phyloP scores from a whole-genome alignment of 2,113 vertebrate genomes.

The Athene noctua region DNA sequence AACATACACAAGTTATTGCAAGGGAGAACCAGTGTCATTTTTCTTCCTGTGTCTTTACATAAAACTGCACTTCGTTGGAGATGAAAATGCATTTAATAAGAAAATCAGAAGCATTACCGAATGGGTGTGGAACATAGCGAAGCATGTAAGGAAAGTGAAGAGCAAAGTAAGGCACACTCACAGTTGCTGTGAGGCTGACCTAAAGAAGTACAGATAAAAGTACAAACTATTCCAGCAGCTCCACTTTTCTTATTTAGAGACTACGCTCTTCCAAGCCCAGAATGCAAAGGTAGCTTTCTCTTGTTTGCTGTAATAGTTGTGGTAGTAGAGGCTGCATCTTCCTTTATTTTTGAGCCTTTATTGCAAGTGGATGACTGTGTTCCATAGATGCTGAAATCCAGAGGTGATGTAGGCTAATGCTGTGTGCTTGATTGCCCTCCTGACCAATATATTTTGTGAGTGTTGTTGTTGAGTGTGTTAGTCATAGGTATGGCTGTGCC shows the following conservation, averaged over 20 bases:
- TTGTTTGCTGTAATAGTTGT: background rate
- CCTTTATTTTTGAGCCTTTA: background rate
- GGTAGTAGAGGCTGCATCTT: background rate
- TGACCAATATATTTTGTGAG: slow-evolving; percentile 54
- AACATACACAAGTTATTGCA: background rate
- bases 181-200: background rate
- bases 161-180: background rate
- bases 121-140: background rate
- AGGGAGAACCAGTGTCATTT: background rate
- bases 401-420: slow-evolving; percentile 4
- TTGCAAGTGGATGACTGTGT: background rate
- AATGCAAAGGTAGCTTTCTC: background rate
- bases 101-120: background rate
- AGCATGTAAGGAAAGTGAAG: background rate
- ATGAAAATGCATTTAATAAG: background rate
- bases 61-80: background rate
- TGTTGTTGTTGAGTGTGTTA: slow-evolving; percentile 37
- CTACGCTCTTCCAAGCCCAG: background rate
- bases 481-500: slow-evolving; percentile 32
- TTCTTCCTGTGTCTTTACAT: background rate
- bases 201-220: background rate
- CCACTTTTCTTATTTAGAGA: background rate
- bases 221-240: background rate
- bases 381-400: background rate
- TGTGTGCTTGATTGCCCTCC: slow-evolving; percentile 12